Evolutionary conservation across 2,888 invertebrate genomes (phyloP).

Genomic region (Arenicola marina): DNA sequence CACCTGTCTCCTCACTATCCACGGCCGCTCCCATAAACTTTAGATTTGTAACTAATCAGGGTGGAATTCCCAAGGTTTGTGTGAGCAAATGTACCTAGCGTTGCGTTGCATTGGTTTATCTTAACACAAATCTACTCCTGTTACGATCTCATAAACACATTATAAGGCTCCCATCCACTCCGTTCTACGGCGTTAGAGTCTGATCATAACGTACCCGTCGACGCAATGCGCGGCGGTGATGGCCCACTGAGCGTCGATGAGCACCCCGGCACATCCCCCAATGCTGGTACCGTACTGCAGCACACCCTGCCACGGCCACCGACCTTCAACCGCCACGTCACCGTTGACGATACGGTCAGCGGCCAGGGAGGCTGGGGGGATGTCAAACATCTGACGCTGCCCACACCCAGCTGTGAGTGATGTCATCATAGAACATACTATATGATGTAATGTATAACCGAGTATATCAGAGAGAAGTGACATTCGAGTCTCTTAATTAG

Average conservation of each 20-base stretch:
- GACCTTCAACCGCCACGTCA: constrained; percentile 15
- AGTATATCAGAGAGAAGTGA: too few species aligned
- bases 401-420: background rate
- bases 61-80: background rate
- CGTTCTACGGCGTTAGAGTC: background rate
- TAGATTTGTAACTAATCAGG: too few species aligned
- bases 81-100: too few species aligned
- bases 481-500: too few species aligned
- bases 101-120: too few species aligned
- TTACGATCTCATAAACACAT: too few species aligned
- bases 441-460: too few species aligned
- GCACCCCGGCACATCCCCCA: constrained; percentile 29
- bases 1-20: too few species aligned
- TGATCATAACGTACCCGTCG: constrained; percentile 15
- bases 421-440: too few species aligned
- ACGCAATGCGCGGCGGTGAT: constrained; percentile 33
- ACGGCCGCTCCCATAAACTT: too few species aligned
- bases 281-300: constrained; percentile 21
- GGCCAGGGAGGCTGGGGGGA: background rate
- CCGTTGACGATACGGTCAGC: constrained; percentile 20
- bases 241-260: constrained; percentile 27
- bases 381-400: background rate
- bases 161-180: too few species aligned
- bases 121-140: too few species aligned
- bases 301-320: constrained; percentile 33